Base-by-base conservation (phyloP, 2,113 vertebrate species). In the Stegastes partitus region DNA sequence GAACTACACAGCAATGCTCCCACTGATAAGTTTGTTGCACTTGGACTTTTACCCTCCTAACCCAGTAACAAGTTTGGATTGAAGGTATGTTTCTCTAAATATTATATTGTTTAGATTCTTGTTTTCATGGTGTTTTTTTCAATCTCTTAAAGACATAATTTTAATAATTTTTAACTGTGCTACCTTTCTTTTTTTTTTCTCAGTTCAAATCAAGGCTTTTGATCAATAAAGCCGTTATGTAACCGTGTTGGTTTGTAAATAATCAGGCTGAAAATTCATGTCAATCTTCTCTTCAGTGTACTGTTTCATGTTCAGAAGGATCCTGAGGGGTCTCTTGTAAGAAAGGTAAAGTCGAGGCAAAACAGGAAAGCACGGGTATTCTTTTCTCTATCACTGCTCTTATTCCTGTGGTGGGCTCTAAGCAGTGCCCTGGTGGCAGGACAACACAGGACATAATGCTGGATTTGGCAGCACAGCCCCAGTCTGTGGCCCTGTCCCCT, bases 351-450 rank as follows among this genome's bases (percentile, higher is more conserved):
- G 53, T 57, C 19, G 23, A 23, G 1, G 26, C 34, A 50, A 50
- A 65, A 26, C 16, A n/a, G 14, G n/a, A 67, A 56, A 3, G 22
- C 37, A 39, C 16, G 50, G 22, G n/a, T 47, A 49, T 31, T 62
- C n/a, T 37, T 19, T 49, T 65, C 10, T 81, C 64, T 34, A 18
- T 42, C 44, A 50, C 50, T 53, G 0, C 15, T 49, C 54, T 66
- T 59, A 68, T 64, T 78, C 31, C 64, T 61, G 28, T 14, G 26
- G 44, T 55, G n/a, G 45, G 42, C 53, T 39, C 66, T 22, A 57
- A n/a, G 75, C 47, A 68, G 58, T 78, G 56, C 77, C 71, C 81
- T 73, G 80, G 74, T 86, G 76, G 79, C 74, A 87, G 79, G 65
- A 68, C 18, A 76, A 31, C 58, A 64, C 54, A 61, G 4, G 37